phyloP scores from a whole-genome alignment of 2,797 vertebrate genomes.

The Tiaroga cobitis region DNA sequence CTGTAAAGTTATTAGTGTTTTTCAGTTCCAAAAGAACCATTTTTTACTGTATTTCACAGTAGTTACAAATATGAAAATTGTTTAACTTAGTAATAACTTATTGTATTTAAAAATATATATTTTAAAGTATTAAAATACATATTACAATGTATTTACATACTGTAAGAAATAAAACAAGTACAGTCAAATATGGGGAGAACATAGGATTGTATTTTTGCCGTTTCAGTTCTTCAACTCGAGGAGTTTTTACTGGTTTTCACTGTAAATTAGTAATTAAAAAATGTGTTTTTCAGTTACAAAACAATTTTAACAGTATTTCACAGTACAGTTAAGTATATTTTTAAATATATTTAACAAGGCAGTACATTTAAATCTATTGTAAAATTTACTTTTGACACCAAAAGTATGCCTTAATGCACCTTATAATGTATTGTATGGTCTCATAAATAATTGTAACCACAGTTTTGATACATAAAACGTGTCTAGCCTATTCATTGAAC shows the following conservation, averaged over 20 bases:
- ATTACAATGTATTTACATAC: too few relatives aligned
- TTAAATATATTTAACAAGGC: too few relatives aligned
- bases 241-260: too few relatives aligned
- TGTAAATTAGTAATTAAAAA: neutral
- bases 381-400: too few relatives aligned
- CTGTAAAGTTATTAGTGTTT: neutral
- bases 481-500: neutral
- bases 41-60: neutral
- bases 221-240: neutral
- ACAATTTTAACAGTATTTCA: neutral
- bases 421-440: neutral
- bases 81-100: neutral
- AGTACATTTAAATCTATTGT: too few relatives aligned
- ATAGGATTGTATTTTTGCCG: neutral
- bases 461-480: neutral
- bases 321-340: neutral
- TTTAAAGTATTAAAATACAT: too few relatives aligned
- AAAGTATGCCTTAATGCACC: neutral
- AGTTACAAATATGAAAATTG: neutral
- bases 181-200: neutral
- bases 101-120: neutral
- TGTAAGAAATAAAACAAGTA: too few relatives aligned
- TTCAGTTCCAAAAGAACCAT: neutral
- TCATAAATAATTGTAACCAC: neutral
- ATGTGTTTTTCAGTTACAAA: neutral